Conservation (phyloP, 2,888 invertebrate genomes). For the Trichacis sp. region DNA sequence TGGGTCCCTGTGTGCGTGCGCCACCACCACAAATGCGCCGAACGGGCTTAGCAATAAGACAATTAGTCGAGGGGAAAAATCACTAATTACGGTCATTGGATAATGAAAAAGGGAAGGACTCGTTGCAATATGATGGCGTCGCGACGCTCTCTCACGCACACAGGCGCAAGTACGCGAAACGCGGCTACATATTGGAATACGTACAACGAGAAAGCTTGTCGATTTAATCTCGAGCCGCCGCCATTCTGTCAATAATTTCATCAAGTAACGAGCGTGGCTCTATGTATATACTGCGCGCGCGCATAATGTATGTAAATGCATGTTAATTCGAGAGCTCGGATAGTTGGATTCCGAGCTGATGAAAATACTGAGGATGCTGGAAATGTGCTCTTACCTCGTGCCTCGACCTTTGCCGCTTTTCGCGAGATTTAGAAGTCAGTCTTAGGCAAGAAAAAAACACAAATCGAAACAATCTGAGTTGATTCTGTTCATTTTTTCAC, state of each 20-base stretch:
- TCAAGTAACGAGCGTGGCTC: not conserved
- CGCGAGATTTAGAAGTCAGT: no score
- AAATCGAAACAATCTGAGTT: no score
- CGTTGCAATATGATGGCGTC: not conserved
- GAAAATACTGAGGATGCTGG: not conserved
- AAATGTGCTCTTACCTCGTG: not conserved
- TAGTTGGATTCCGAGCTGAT: not conserved
- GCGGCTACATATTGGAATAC: no score
- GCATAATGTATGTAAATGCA: constrained; percentile 5
- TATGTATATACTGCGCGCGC: not conserved
- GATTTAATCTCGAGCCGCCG: not conserved
- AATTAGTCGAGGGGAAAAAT: no score
- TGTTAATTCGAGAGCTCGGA: constrained; percentile 1
- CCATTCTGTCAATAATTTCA: constrained; percentile 1
- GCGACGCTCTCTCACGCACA: not conserved
- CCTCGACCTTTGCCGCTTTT: not conserved
- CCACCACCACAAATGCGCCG: no score
- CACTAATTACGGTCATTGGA: no score
- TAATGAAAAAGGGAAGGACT: no score
- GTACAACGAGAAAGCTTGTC: not conserved
- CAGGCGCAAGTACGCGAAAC: no score
- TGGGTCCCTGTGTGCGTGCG: no score
- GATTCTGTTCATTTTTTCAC: no score
- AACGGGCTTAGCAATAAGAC: no score
- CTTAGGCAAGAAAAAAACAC: no score